A percentile compares a stretch with the other conserved stretches of the same genome.
These are phyloP conservation scores for Hippopotamyrus pictus DNA, from an alignment of 2,797 vertebrate species.

Conservation along the genomic window DNA sequence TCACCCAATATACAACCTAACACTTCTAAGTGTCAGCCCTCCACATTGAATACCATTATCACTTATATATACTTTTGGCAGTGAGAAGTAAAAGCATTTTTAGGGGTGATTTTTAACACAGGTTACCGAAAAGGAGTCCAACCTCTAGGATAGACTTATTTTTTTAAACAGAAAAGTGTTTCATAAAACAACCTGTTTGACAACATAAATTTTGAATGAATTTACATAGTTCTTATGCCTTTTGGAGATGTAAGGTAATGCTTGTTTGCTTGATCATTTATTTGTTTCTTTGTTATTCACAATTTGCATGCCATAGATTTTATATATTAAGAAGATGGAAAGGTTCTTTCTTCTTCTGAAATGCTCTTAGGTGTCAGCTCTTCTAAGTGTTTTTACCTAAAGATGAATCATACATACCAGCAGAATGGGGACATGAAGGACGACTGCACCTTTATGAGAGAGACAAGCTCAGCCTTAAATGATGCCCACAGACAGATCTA, in stretches of 20 bases:
- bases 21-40: background rate
- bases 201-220: background rate
- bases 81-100: background rate
- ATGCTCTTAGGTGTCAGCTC: background rate
- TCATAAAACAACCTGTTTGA: background rate
- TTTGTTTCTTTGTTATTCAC: background rate
- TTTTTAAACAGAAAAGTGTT: background rate
- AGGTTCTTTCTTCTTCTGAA: background rate
- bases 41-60: background rate
- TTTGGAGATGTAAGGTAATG: background rate
- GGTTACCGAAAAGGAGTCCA: background rate
- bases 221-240: background rate
- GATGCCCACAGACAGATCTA: background rate
- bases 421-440: background rate
- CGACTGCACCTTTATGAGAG: background rate
- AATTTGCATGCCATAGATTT: background rate
- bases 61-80: background rate
- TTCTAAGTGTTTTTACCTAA: background rate
- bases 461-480: background rate
- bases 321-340: background rate
- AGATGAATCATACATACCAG: background rate
- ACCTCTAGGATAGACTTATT: background rate
- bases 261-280: background rate
- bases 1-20: background rate
- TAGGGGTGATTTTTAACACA: background rate